Conservation (phyloP, 2,888 invertebrate genomes). For the Esperia sulphurella region DNA sequence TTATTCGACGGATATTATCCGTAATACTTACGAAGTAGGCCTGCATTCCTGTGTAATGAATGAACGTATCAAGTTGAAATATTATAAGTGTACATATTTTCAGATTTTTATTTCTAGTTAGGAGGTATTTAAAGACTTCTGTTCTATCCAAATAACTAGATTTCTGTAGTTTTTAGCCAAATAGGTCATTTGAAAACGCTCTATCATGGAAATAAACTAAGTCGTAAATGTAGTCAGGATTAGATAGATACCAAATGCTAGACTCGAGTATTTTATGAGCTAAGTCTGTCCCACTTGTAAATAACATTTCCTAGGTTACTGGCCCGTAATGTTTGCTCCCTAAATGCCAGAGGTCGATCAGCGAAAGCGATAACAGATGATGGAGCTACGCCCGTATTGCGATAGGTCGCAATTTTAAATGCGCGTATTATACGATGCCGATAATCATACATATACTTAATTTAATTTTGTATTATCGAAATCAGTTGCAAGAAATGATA, state of each 20-base stretch:
- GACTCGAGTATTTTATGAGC: background rate
- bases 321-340: slow-evolving; percentile 36
- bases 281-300: slow-evolving; percentile 38
- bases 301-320: slow-evolving; percentile 49
- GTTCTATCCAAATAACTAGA: no score
- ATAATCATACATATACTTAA: no score
- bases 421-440: no score
- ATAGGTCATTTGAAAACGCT: no score
- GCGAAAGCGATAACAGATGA: slow-evolving; percentile 35
- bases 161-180: no score
- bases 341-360: slow-evolving; percentile 58
- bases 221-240: background rate
- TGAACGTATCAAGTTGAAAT: no score
- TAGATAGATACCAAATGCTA: background rate
- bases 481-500: background rate
- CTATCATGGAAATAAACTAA: background rate
- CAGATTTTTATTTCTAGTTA: no score
- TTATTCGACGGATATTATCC: no score
- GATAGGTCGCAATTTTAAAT: slow-evolving; percentile 1
- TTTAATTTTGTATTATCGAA: background rate
- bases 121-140: no score
- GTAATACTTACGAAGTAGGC: no score
- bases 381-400: slow-evolving; percentile 18
- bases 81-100: no score
- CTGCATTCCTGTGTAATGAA: no score